These are phyloP conservation scores for Neodiprion fabricii DNA, from an alignment of 1,140 invertebrate species.

Conservation along the genomic window DNA sequence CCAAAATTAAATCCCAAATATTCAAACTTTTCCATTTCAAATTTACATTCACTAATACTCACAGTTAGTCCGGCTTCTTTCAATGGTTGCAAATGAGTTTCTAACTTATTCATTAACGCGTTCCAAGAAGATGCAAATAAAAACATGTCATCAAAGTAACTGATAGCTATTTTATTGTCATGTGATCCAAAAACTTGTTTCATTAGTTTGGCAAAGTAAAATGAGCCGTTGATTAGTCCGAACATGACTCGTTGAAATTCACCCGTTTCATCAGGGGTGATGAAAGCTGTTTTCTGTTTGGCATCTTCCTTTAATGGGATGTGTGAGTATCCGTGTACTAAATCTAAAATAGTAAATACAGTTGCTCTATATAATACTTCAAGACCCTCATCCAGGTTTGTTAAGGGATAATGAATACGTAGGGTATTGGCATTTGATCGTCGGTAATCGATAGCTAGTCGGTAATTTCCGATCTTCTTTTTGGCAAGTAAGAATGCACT, in stretches of 20 bases:
- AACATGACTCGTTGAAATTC: constrained; percentile 45
- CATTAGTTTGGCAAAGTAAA: constrained; percentile 37
- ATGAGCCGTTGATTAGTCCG: constrained; percentile 41
- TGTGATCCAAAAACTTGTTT: constrained; percentile 27
- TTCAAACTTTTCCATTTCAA: constrained; percentile 36
- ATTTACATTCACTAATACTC: constrained; percentile 44
- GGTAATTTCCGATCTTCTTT: constrained; percentile 35
- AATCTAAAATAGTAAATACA: constrained; percentile 9
- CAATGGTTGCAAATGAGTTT: constrained; percentile 34
- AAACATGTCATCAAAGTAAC: constrained; percentile 46
- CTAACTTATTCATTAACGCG: constrained; percentile 32
- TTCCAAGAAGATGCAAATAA: constrained; percentile 28
- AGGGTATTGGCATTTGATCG: constrained; percentile 42
- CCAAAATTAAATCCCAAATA: constrained; percentile 50
- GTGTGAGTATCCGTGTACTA: constrained; percentile 29
- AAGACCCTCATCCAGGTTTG: constrained; percentile 18
- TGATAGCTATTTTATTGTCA: constrained; percentile 28
- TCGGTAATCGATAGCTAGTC: constrained; percentile 42
- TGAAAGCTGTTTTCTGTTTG: constrained; percentile 49
- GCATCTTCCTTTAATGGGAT: constrained; percentile 20
- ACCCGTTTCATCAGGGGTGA: constrained; percentile 36
- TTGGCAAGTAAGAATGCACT: constrained; percentile 41
- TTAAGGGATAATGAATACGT: constrained; percentile 20
- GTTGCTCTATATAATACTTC: constrained; percentile 14
- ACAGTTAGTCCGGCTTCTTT: constrained; percentile 33